Evolutionary conservation across 2,113 vertebrate species (phyloP), one percentile per base, ranked within the genome.

Genomic region (Cyanoramphus novaezelandiae): DNA sequence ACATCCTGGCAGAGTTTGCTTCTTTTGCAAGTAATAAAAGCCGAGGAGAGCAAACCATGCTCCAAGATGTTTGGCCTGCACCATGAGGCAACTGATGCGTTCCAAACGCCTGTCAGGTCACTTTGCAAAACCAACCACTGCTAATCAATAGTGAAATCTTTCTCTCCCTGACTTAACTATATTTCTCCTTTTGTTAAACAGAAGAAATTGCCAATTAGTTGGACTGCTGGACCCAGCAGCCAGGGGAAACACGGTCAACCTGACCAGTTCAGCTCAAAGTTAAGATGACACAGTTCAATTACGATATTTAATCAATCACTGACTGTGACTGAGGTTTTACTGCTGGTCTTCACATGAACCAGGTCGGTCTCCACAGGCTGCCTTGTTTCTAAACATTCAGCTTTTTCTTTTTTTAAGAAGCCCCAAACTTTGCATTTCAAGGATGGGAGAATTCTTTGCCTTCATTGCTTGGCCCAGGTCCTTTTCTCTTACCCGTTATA

Each of bases 21-120:
- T 79, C 90, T 96, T 94, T 95, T 96, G 91, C 86, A 94, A 94
- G 88, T 53, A 88, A 93, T 97, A 96, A 95, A 93, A 82, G 35
- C 7, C 1, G 67, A 91, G 86, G 79, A 92, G 86, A 94, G 71
- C 71, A 95, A 92, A 85, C 62, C 6, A 6, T 49, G 75, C 92
- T 95, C 78, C 87, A 94, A 80, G 75, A 91, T 43, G 64, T 37
- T 92, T 96, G 91, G 94, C 93, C 81, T 11, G 80, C 8, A 0
- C 43, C 53, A 59, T 4, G 82, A 91, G 94, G 82, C 84, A 92
- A 89, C 72, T 79, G 88, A 92, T 75, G 78, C 21, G 44, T 88
- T 86, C 70, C 93, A 97, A 97, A 88, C 88, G 85, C 83, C 88
- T 96, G 86, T 92, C 96, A 90, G 85, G 94, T 71, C 71, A 57